Evolutionary conservation across 2,797 vertebrate genomes (phyloP).

Genomic region (Sciaenops ocellatus): DNA sequence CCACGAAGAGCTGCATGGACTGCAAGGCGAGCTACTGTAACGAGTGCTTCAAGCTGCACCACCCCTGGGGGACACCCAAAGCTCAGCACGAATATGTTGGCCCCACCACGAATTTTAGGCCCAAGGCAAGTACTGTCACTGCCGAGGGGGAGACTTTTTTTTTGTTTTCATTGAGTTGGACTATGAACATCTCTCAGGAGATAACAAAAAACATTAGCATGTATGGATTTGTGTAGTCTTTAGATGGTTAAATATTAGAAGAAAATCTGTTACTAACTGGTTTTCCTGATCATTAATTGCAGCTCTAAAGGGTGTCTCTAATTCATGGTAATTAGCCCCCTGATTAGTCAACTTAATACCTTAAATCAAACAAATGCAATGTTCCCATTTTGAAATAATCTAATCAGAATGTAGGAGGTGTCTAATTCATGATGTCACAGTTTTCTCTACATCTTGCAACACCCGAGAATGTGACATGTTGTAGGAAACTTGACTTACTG

Average conservation of each 20-base stretch:
- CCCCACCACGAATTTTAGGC: conserved; percentile 96
- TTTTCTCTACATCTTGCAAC: neutral
- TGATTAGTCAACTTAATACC: neutral
- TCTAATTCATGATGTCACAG: neutral
- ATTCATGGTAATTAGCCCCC: neutral
- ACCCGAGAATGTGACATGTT: neutral
- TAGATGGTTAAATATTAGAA: neutral
- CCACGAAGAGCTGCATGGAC: conserved; percentile 99
- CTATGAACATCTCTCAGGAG: conserved; percentile 27
- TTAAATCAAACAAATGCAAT: neutral
- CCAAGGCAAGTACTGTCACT: conserved; percentile 85
- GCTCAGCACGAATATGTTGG: conserved; percentile 98
- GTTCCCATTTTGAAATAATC: neutral
- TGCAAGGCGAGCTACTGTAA: conserved; percentile 98
- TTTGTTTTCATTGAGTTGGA: conserved; percentile 3
- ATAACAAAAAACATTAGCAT: neutral
- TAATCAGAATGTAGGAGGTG: neutral
- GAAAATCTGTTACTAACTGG: neutral
- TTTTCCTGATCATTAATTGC: neutral
- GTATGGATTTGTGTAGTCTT: neutral
- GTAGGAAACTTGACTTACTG: neutral
- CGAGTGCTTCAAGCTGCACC: conserved; percentile 96
- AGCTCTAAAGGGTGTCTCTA: neutral
- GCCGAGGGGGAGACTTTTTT: neutral
- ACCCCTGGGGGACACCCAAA: conserved; percentile 96